Evolutionary conservation across 2,797 vertebrate species (phyloP), one percentile per base, ranked within the genome.

Genomic region (Cyclopterus lumpus): DNA sequence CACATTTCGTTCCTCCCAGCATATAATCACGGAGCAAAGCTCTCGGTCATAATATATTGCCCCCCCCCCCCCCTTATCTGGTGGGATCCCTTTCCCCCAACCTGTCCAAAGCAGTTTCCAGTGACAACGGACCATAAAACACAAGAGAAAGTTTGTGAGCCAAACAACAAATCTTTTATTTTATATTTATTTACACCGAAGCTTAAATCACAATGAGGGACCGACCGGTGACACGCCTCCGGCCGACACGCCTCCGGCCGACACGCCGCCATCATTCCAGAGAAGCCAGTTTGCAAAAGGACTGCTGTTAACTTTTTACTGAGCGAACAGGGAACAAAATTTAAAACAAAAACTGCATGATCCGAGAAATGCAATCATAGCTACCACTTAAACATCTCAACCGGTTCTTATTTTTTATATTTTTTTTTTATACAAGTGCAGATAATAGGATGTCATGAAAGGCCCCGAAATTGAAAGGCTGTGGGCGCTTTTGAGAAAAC

Each of bases 111-210:
- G 79, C 53, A 8, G 53, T 30, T 55, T 22, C 58, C 24, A 38
- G 55, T 72, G 63, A 83, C 48, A 36, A 71, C 42, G 65, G 75
- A 66, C 67, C 67, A 62, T 54, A 75, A 75, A 79, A 75, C 51
- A 74, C 2, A 6, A 62, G 57, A 65, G 30, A 60, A 63, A 46
- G 69, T 81, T 78, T 79, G 76, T 74, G 82, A 89, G 87, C 73
- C 86, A 83, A 84, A 89, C 80, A 70, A 71, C 77, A 87, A 83
- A 80, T 80, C 75, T 84, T 28, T 28, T 28, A 28, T 28, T n/a
- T n/a, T n/a, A n/a, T n/a, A n/a, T 92, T 93, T 93, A 92, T 94
- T 93, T 92, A 91, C 89, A 94, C 69, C 32, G 73, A 79, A 81
- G 84, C 78, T 86, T 64, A 69, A 86, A 80, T 89, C 85, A 74